These are phyloP conservation scores for Clupea harengus DNA, from an alignment of 2,113 vertebrate genomes.

Conservation along the genomic window DNA sequence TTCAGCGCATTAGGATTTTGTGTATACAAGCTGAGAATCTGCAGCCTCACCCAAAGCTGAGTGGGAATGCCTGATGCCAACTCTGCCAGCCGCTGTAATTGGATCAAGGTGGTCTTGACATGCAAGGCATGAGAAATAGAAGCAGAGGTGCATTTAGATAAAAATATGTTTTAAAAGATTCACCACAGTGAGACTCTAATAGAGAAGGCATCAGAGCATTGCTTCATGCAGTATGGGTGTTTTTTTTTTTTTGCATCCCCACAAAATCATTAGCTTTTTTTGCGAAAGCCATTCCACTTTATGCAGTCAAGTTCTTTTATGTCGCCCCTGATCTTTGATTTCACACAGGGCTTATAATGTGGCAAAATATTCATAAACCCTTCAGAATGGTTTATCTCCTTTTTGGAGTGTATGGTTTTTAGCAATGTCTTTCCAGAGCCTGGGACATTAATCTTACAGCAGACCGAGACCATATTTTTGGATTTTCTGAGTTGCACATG, in stretches of 20 bases:
- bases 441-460: conserved; percentile 50
- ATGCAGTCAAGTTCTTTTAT: background rate
- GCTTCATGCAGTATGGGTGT: background rate
- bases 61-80: background rate
- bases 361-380: conserved; percentile 50
- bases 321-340: conserved; percentile 9
- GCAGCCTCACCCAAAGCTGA: conserved; percentile 9
- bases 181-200: no score
- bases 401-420: conserved; percentile 43
- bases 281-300: background rate
- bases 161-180: background rate
- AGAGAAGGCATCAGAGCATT: background rate
- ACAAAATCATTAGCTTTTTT: background rate
- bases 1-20: background rate
- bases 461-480: conserved; percentile 41
- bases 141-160: background rate
- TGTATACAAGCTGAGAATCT: conserved; percentile 18
- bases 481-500: conserved; percentile 20
- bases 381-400: conserved; percentile 54
- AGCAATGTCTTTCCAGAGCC: conserved; percentile 46
- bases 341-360: conserved; percentile 43
- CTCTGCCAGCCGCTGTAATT: background rate
- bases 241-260: background rate
- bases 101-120: conserved; percentile 5
- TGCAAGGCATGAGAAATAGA: background rate